A percentile compares a stretch with the other conserved stretches of the same genome.
Conservation (phyloP, 1,140 invertebrate genomes). For the Orius insidiosus region DNA sequence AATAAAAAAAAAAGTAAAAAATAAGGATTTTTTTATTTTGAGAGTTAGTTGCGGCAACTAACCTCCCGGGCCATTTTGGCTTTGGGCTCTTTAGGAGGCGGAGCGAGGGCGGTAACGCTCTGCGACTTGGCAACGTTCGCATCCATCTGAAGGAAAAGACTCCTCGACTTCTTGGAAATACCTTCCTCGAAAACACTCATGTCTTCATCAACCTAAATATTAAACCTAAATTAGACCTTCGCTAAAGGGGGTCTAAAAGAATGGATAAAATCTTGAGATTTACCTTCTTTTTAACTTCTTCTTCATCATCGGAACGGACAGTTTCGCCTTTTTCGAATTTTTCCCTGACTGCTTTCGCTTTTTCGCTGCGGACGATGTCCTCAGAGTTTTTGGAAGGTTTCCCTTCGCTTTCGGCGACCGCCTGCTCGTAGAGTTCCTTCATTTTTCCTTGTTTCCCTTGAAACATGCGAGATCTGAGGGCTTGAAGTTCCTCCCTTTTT, state of each 20-base stretch:
- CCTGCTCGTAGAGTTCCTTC: constrained; percentile 81
- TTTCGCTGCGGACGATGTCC: constrained; percentile 35
- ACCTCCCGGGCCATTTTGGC: neutral
- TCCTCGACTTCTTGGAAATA: constrained; percentile 70
- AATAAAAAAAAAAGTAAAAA: too few species aligned
- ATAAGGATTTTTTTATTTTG: too few species aligned
- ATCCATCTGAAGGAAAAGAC: constrained; percentile 70
- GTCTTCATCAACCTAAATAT: constrained; percentile 43
- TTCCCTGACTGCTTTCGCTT: constrained; percentile 55
- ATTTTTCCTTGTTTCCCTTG: constrained; percentile 77
- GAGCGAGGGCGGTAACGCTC: constrained; percentile 17
- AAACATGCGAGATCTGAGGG: constrained; percentile 58
- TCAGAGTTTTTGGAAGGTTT: constrained; percentile 38
- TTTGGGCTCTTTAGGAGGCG: constrained; percentile 14
- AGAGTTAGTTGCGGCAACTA: too few species aligned
- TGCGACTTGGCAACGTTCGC: constrained; percentile 35
- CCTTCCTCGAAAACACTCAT: constrained; percentile 66
- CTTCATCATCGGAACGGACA: constrained; percentile 26
- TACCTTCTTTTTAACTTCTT: constrained; percentile 29
- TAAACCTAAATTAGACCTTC: too few species aligned
- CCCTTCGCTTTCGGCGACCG: constrained; percentile 59
- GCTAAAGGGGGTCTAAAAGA: too few species aligned
- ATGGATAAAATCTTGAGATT: neutral
- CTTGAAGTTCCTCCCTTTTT: constrained; percentile 73
- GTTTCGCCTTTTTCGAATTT: constrained; percentile 65